Conservation (phyloP, 2,888 invertebrate genomes). For the Agelastica alni region DNA sequence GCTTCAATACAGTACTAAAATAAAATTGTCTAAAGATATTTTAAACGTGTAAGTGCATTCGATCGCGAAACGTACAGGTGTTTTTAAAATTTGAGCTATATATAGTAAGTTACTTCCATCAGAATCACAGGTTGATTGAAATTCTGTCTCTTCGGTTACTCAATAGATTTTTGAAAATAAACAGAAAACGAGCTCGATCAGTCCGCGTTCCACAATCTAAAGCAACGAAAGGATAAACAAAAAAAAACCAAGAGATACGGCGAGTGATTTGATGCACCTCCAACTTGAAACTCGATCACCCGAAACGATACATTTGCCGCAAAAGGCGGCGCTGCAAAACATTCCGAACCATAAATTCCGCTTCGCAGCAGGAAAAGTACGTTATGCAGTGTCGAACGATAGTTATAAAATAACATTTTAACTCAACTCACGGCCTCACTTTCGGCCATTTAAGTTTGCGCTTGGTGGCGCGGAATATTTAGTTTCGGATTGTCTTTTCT, state of each 20-base stretch:
- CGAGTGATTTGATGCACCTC: slow-evolving; percentile 25
- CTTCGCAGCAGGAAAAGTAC: slow-evolving; percentile 11
- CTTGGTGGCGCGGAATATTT: slow-evolving; percentile 49
- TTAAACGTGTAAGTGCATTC: no score
- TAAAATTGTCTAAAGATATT: no score
- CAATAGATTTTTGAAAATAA: slow-evolving; percentile 15
- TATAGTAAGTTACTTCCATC: no score
- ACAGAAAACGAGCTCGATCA: slow-evolving; percentile 11
- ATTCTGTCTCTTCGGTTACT: slow-evolving; percentile 2
- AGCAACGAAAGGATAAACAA: neutral
- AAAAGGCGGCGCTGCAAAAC: slow-evolving; percentile 21
- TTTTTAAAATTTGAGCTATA: no score
- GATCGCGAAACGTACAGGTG: no score
- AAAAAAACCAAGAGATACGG: slow-evolving; percentile 20
- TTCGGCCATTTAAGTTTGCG: slow-evolving; percentile 48
- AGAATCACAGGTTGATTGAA: slow-evolving; percentile 11
- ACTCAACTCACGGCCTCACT: slow-evolving; percentile 44
- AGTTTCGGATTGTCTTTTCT: slow-evolving; percentile 47
- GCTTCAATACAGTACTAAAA: no score
- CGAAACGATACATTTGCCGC: slow-evolving; percentile 24
- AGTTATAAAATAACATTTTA: slow-evolving; percentile 42
- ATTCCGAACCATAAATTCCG: slow-evolving; percentile 20
- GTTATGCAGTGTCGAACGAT: slow-evolving; percentile 27
- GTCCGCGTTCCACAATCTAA: slow-evolving; percentile 8
- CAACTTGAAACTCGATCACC: slow-evolving; percentile 18